Conservation (phyloP, 2,797 vertebrate species). For the Pelodytes ibericus region DNA sequence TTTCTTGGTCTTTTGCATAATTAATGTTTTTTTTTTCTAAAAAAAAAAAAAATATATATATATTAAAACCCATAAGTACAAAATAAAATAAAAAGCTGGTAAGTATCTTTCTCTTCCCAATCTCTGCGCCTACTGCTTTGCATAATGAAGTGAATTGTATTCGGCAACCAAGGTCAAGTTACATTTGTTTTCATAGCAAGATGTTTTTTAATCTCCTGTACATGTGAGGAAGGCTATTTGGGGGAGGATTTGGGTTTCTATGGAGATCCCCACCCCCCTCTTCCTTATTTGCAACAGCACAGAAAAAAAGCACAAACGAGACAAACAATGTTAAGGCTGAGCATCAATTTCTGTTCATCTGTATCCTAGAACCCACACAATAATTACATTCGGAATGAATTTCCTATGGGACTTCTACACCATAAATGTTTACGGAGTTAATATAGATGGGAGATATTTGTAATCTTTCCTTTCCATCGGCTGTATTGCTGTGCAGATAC, state of each 20-base stretch:
- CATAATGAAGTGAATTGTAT: slow-evolving; percentile 24
- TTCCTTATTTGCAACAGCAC: slow-evolving; percentile 50
- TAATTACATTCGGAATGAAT: slow-evolving; percentile 53
- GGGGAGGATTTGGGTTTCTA: slow-evolving; percentile 56
- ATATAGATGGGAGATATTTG: slow-evolving; percentile 46
- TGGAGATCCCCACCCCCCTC: slow-evolving; percentile 54
- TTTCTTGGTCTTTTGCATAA: too few species aligned
- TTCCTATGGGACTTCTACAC: slow-evolving; percentile 42
- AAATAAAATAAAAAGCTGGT: background rate
- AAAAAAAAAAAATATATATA: background rate
- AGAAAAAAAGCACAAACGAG: slow-evolving; percentile 50
- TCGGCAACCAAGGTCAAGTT: slow-evolving; percentile 50
- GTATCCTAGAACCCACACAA: slow-evolving; percentile 33
- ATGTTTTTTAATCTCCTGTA: slow-evolving; percentile 45
- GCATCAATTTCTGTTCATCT: slow-evolving; percentile 47
- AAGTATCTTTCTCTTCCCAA: background rate
- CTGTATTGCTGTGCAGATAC: slow-evolving; percentile 39
- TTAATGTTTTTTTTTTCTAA: background rate
- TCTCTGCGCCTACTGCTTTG: slow-evolving; percentile 3
- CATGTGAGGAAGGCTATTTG: slow-evolving; percentile 45
- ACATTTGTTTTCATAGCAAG: slow-evolving; percentile 48
- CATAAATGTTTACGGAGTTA: slow-evolving; percentile 51
- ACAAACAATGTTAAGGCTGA: slow-evolving; percentile 44
- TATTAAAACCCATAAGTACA: slow-evolving; percentile 8
- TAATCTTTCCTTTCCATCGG: slow-evolving; percentile 38